Conservation (phyloP, 2,113 vertebrate genomes). For the Rana temporaria region DNA sequence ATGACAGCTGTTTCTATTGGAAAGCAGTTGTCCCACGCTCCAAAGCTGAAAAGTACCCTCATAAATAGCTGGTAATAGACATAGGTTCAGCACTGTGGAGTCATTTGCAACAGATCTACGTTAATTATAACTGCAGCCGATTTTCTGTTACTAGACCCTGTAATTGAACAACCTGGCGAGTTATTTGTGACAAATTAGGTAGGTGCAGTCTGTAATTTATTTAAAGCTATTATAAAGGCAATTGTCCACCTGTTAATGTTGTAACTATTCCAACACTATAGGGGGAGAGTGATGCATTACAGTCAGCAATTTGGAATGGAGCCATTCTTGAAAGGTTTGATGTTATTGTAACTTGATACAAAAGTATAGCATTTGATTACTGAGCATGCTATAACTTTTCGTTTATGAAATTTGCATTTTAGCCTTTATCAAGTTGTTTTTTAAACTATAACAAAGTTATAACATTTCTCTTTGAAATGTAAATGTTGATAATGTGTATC, state of each 20-base stretch:
- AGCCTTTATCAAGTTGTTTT: no score
- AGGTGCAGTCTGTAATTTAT: slow-evolving; percentile 36
- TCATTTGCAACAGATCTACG: slow-evolving; percentile 23
- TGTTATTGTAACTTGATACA: neutral
- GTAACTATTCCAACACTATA: neutral
- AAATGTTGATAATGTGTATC: no score
- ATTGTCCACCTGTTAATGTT: slow-evolving; percentile 20
- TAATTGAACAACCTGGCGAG: slow-evolving; percentile 30
- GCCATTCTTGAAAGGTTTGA: neutral
- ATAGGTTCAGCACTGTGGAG: slow-evolving; percentile 16
- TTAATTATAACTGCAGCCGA: slow-evolving; percentile 41
- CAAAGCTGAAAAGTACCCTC: slow-evolving; percentile 6
- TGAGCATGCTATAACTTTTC: no score
- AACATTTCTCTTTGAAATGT: no score
- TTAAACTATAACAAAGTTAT: no score
- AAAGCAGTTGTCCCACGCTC: neutral
- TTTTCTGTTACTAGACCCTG: slow-evolving; percentile 22
- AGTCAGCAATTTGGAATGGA: neutral
- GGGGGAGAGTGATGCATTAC: neutral
- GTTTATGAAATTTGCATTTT: no score
- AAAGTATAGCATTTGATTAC: neutral
- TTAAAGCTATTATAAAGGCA: slow-evolving; percentile 10
- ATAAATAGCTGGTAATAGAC: slow-evolving; percentile 24
- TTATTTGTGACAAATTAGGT: slow-evolving; percentile 38
- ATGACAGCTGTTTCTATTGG: neutral